Evolutionary conservation across 1,140 invertebrate species (phyloP).

Genomic region (Ips typographus): DNA sequence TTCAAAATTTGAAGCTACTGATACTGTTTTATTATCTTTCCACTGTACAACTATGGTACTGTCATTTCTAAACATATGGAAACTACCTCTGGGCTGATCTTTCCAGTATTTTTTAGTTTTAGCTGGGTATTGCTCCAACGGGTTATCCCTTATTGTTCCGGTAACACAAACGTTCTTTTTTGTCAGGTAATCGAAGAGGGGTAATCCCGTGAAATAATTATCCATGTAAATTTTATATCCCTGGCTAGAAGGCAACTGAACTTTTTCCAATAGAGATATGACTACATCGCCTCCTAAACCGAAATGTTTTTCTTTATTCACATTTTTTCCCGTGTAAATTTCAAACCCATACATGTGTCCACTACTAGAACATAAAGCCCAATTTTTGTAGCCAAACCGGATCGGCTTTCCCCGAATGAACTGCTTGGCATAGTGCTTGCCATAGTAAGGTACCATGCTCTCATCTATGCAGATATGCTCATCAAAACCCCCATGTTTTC

Average conservation of each 20-base stretch:
- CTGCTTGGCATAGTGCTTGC: background rate
- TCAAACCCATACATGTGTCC: conserved; percentile 36
- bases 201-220: too few relatives aligned
- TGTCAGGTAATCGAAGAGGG: background rate
- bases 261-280: conserved; percentile 28
- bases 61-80: too few relatives aligned
- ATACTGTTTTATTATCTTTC: too few relatives aligned
- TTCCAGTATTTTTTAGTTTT: too few relatives aligned
- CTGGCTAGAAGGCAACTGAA: conserved; percentile 29
- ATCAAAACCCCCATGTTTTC: conserved; percentile 39
- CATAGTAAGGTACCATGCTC: conserved; percentile 39
- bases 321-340: conserved; percentile 34
- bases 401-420: conserved; percentile 26
- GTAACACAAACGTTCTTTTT: conserved; percentile 28
- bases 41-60: too few relatives aligned
- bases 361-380: conserved; percentile 34
- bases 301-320: conserved; percentile 23
- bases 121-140: too few relatives aligned
- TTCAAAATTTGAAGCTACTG: background rate
- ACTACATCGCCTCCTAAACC: conserved; percentile 39
- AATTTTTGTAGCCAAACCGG: conserved; percentile 41
- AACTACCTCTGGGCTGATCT: too few relatives aligned
- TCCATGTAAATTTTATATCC: conserved; percentile 24
- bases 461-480: conserved; percentile 35
- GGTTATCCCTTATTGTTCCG: conserved; percentile 24